phyloP scores from a whole-genome alignment of 2,113 vertebrate species.

The Pagrus major region DNA sequence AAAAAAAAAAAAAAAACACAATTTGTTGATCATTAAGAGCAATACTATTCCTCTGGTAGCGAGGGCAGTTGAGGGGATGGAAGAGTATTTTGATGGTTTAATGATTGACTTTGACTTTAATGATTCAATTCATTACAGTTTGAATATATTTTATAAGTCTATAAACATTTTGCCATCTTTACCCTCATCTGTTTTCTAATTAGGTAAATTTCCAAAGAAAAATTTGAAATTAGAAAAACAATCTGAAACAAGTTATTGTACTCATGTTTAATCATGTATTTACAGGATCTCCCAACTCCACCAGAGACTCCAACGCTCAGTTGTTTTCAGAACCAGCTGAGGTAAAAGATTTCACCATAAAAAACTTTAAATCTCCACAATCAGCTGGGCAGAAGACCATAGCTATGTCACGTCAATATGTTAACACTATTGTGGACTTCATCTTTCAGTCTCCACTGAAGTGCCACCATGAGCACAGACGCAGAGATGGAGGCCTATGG shows the following conservation, averaged over 20 bases:
- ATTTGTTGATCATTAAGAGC: neutral
- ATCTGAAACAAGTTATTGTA: neutral
- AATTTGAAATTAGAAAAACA: neutral
- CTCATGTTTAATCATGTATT: neutral
- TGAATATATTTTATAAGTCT: neutral
- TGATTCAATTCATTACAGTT: too few species aligned
- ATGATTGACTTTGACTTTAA: too few species aligned
- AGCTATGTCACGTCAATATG: neutral
- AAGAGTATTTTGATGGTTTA: too few species aligned
- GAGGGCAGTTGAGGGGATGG: neutral
- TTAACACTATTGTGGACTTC: neutral
- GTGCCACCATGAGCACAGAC: slow-evolving; percentile 75
- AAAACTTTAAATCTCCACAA: neutral
- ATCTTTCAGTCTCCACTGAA: slow-evolving; percentile 37
- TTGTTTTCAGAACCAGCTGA: neutral
- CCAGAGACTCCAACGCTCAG: neutral
- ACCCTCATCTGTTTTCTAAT: too few species aligned
- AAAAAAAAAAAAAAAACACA: neutral
- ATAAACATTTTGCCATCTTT: neutral
- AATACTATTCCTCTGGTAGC: neutral
- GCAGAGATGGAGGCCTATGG: slow-evolving; percentile 75
- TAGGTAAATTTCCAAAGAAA: neutral
- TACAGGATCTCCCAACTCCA: slow-evolving; percentile 22
- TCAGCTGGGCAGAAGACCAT: neutral
- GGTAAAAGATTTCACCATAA: slow-evolving; percentile 21